A percentile compares a stretch with the other conserved stretches of the same genome.
Conservation (phyloP, 2,888 invertebrate species). For the Drosophila setosimentum region DNA sequence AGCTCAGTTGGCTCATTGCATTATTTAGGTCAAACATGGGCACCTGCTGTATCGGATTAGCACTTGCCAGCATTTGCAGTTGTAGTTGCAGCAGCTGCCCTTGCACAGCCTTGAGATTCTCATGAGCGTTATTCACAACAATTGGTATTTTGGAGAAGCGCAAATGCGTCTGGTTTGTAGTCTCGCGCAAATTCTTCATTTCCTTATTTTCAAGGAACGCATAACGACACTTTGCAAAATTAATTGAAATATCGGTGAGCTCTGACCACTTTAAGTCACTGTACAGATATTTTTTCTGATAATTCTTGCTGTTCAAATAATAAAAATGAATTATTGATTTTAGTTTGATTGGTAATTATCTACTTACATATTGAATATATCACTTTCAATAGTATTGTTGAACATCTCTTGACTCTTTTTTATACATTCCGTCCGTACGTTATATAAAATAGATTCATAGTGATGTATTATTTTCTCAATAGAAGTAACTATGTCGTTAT, state of each 20-base stretch:
- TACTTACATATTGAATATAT: conserved; percentile 56
- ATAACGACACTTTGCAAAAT: conserved; percentile 15
- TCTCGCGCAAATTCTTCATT: conserved; percentile 23
- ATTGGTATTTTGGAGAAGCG: conserved; percentile 37
- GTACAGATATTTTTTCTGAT: conserved; percentile 21
- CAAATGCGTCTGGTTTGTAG: conserved; percentile 34
- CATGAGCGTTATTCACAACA: conserved; percentile 3
- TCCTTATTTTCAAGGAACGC: not conserved
- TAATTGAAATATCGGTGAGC: not conserved
- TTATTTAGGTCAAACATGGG: conserved; percentile 27
- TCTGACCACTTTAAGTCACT: not conserved
- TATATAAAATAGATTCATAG: conserved; percentile 42
- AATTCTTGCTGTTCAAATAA: conserved; percentile 28
- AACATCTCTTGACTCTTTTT: conserved; percentile 16
- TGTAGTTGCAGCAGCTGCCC: conserved; percentile 36
- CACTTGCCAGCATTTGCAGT: conserved; percentile 37
- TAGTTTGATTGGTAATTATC: not conserved
- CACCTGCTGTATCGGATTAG: not conserved
- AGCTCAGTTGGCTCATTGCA: conserved; percentile 38
- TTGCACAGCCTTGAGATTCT: conserved; percentile 24
- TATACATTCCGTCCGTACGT: conserved; percentile 10
- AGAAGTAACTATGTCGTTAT: not conserved
- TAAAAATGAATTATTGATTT: not conserved
- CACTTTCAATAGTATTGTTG: conserved; percentile 7
- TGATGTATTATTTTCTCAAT: conserved; percentile 14